Evolutionary conservation across 1,140 invertebrate species (phyloP).

Genomic region (Diprion similis): DNA sequence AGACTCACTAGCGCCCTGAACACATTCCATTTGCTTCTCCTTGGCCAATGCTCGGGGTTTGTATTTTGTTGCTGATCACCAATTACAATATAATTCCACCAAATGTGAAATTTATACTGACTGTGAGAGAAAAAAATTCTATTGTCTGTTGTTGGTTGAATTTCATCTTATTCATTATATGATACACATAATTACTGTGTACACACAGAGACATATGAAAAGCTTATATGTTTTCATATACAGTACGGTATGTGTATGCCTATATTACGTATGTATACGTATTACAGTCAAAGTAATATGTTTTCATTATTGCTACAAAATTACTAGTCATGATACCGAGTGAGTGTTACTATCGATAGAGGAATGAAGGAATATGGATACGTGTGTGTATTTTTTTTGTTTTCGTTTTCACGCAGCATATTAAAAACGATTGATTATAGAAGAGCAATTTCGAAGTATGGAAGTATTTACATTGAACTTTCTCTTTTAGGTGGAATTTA

Average conservation of each 20-base stretch:
- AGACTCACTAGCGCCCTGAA: slow-evolving; percentile 56
- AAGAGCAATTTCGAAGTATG: neutral
- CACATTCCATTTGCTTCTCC: slow-evolving; percentile 56
- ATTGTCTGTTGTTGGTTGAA: neutral
- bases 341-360: neutral
- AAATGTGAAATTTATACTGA: slow-evolving; percentile 38
- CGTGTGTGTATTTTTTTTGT: neutral
- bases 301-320: neutral
- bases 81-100: slow-evolving; percentile 44
- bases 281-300: slow-evolving; percentile 8
- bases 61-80: slow-evolving; percentile 57
- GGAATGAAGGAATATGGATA: neutral
- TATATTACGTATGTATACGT: neutral
- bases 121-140: neutral
- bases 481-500: neutral
- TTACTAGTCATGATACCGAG: neutral
- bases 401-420: neutral
- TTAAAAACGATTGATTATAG: neutral
- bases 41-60: slow-evolving; percentile 57
- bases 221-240: neutral
- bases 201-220: neutral
- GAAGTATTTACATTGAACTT: neutral
- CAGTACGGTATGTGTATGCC: neutral
- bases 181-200: neutral
- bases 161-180: neutral